Base-by-base conservation (phyloP, 2,113 vertebrate genomes). In the Spea bombifrons region DNA sequence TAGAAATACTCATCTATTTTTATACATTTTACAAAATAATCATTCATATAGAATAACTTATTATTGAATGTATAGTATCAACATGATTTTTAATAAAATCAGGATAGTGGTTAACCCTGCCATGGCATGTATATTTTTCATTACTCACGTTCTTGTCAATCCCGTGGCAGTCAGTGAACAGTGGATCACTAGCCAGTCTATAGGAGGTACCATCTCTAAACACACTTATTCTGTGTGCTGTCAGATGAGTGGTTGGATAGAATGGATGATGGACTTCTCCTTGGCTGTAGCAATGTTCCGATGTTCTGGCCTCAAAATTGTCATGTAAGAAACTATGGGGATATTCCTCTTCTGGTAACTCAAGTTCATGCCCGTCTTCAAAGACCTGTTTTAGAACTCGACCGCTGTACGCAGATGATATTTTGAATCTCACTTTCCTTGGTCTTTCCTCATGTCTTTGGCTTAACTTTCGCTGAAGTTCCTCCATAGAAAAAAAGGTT, bases 371-470 rank as follows among this genome's bases (percentile, higher is more conserved):
- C 17, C 97, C 97, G 0, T 99, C 97, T 76, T 99, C 97, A 0
- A 90, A 99, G 61, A 99, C 97, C 4, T 99, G 96, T 82, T 97
- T 99, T 45, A 99, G 71, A 69, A 99, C 94, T 0, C 97, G 90
- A 0, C 97, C 97, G 0, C 97, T 99, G 90, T 95, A 96, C 2
- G 96, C 92, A 0, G 97, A 99, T 0, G 95, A 96, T 73, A 99
- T 94, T 83, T 95, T 96, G 88, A 99, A 99, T 76, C 97, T 88
- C 59, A 99, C 96, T 88, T 97, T 98, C 81, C 94, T 93, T 73
- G 94, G 93, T 82, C 93, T 95, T 10, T 79, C 83, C 64, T 96
- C 95, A 0, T 90, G 91, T 70, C 83, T 82, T 73, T 88, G 91
- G 63, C 66, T 84, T 46, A 86, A 81, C 45, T 93, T 93, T 86